phyloP scores from a whole-genome alignment of 1,140 invertebrate species.

The Copidosoma floridanum region DNA sequence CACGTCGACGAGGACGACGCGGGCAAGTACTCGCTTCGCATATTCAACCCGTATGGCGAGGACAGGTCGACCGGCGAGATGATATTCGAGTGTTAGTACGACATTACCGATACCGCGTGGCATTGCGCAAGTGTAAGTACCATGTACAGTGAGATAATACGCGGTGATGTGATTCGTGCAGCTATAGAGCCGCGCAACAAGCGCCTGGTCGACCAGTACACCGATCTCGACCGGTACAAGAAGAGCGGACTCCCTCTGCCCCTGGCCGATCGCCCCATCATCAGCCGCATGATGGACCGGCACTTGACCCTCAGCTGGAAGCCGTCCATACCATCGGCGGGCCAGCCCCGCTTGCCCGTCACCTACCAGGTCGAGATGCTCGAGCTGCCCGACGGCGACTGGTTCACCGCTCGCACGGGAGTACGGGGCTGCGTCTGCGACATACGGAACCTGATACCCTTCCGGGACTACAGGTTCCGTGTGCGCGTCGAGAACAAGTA shows the following conservation, averaged over 20 bases:
- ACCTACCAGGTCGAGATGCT: conserved; percentile 95
- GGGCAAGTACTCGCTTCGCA: conserved; percentile 78
- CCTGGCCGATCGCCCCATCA: conserved; percentile 81
- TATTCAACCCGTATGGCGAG: conserved; percentile 81
- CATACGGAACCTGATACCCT: conserved; percentile 78
- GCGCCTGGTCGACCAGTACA: conserved; percentile 76
- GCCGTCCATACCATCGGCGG: conserved; percentile 79
- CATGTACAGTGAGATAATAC: neutral
- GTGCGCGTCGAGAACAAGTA: conserved; percentile 94
- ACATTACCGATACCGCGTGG: neutral
- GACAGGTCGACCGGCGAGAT: conserved; percentile 79
- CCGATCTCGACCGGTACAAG: conserved; percentile 80
- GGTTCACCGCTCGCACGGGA: conserved; percentile 79
- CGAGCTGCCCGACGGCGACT: conserved; percentile 82
- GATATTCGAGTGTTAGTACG: conserved; percentile 74
- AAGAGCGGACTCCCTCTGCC: conserved; percentile 79
- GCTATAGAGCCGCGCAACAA: conserved; percentile 71
- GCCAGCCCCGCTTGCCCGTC: conserved; percentile 78
- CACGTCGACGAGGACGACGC: conserved; percentile 75
- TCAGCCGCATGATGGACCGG: conserved; percentile 83
- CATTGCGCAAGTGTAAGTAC: neutral
- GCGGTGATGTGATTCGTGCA: conserved; percentile 50
- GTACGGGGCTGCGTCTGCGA: conserved; percentile 82
- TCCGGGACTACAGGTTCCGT: conserved; percentile 88
- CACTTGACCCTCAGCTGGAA: conserved; percentile 86